Percentiles rank a stretch among this genome's conserved stretches.
Evolutionary conservation across 1,140 invertebrate genomes (phyloP).

Genomic region (Anoplophora glabripennis): DNA sequence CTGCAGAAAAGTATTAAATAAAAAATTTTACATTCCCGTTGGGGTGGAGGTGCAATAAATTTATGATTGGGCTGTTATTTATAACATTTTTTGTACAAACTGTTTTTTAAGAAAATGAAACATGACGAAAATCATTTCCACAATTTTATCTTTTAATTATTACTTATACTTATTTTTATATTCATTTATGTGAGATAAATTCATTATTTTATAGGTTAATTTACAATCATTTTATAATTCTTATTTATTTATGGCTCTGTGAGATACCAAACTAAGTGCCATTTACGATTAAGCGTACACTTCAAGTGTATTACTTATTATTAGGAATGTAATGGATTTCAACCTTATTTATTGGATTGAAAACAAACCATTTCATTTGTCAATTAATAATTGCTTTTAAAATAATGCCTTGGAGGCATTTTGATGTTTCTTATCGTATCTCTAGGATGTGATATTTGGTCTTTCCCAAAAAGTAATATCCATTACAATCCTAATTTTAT

Average conservation of each 20-base stretch:
- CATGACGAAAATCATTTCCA: not conserved
- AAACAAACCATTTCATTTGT: no score
- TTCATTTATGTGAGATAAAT: not conserved
- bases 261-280: conserved; percentile 37
- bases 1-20: conserved; percentile 29
- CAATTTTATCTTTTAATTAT: conserved; percentile 1
- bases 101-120: conserved; percentile 5
- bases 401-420: no score
- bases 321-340: not conserved
- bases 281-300: conserved; percentile 33
- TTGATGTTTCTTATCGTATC: no score
- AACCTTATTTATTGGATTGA: no score
- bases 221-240: conserved; percentile 5
- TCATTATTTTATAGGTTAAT: conserved; percentile 9
- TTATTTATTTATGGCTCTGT: conserved; percentile 31
- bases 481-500: no score
- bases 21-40: conserved; percentile 21
- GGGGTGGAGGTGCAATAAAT: conserved; percentile 29
- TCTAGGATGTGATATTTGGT: no score
- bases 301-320: conserved; percentile 18
- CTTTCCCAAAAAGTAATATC: no score
- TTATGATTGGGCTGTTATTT: conserved; percentile 8
- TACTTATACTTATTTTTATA: conserved; percentile 18
- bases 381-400: no score
- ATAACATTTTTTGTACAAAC: conserved; percentile 14